phyloP scores from a whole-genome alignment of 2,113 vertebrate genomes.

The Dicentrarchus labrax region DNA sequence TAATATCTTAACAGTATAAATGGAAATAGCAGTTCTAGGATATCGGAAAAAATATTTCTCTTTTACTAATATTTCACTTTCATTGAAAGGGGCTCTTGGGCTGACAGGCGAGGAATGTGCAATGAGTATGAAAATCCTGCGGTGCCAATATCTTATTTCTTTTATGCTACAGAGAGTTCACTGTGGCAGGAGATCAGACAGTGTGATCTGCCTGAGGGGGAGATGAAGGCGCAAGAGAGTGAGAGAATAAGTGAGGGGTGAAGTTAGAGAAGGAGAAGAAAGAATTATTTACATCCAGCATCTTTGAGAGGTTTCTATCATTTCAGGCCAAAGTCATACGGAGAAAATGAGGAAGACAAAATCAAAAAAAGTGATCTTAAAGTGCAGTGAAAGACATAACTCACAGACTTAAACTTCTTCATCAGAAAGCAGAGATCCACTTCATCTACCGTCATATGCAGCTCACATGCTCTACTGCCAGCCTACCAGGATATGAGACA shows the following conservation, averaged over 20 bases:
- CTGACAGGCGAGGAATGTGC: constrained; percentile 46
- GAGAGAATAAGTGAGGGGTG: constrained; percentile 41
- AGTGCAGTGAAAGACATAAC: constrained; percentile 29
- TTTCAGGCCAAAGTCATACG: constrained; percentile 8
- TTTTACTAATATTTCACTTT: constrained; percentile 25
- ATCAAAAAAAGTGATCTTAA: neutral
- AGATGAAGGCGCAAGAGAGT: constrained; percentile 28
- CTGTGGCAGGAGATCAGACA: constrained; percentile 65
- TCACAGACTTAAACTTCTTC: constrained; percentile 21
- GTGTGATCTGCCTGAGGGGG: constrained; percentile 45
- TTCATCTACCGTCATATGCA: constrained; percentile 39
- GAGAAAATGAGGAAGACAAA: neutral
- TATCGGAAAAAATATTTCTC: neutral
- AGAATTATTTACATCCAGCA: constrained; percentile 42
- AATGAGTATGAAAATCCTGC: constrained; percentile 59
- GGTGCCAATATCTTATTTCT: constrained; percentile 67
- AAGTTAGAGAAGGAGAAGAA: constrained; percentile 32
- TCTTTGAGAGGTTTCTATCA: constrained; percentile 14
- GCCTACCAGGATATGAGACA: constrained; percentile 33
- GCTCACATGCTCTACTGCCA: constrained; percentile 30
- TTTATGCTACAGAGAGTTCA: constrained; percentile 53
- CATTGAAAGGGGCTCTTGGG: constrained; percentile 41
- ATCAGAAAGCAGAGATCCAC: constrained; percentile 26
- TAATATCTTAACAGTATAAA: neutral
- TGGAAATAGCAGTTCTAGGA: neutral